Evolutionary conservation across 2,888 invertebrate species (phyloP).

Genomic region (Cephus pulcher): DNA sequence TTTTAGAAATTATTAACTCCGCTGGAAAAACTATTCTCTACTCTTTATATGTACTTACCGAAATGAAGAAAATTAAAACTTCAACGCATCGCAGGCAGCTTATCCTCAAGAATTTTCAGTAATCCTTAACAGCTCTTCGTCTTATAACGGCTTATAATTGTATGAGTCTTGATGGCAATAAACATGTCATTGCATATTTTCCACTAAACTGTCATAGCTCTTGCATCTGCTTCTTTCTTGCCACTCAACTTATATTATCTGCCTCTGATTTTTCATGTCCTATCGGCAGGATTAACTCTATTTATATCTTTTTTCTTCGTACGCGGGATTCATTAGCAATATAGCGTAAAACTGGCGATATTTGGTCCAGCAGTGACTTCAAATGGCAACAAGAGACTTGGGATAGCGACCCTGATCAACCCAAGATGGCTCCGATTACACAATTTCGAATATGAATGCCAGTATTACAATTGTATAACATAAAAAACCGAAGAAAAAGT

Average conservation of each 20-base stretch:
- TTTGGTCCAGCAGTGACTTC: background rate
- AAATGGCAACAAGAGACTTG: background rate
- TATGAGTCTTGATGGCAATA: background rate
- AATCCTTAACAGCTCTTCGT: background rate
- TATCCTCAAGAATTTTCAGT: background rate
- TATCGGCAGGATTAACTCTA: background rate
- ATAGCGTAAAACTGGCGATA: background rate
- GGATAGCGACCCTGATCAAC: background rate
- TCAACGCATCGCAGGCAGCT: background rate
- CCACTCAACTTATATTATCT: background rate
- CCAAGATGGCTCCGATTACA: background rate
- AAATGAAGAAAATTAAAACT: background rate
- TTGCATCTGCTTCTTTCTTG: background rate
- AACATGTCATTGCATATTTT: background rate
- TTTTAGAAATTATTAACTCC: background rate
- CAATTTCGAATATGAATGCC: background rate
- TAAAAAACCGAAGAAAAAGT: background rate
- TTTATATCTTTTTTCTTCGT: background rate
- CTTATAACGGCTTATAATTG: background rate
- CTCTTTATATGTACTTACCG: background rate
- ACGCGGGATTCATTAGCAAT: background rate
- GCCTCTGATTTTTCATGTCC: background rate
- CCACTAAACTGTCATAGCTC: background rate
- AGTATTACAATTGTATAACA: background rate
- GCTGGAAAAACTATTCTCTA: background rate